These are phyloP conservation scores for Microcaecilia unicolor DNA, from an alignment of 2,797 vertebrate genomes.

Conservation along the genomic window DNA sequence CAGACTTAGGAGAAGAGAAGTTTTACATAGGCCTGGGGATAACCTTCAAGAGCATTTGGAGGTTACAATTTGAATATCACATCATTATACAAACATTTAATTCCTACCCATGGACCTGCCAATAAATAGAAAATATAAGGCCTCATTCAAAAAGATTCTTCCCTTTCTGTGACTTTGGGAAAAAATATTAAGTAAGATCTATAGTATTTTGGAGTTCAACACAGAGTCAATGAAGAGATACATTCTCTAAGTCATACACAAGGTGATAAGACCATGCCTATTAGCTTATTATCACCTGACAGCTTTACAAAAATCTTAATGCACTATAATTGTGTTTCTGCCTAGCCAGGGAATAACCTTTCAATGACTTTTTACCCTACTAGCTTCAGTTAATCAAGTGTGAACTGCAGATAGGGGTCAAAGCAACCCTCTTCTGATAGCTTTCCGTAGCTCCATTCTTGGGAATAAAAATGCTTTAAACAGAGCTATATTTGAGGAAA, in stretches of 20 bases:
- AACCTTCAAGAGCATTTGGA: too few species aligned
- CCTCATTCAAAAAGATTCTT: too few species aligned
- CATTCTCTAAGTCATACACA: constrained; percentile 57
- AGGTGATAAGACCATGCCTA: constrained; percentile 68
- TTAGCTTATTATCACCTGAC: constrained; percentile 75
- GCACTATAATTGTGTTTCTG: constrained; percentile 73
- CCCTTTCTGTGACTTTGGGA: too few species aligned
- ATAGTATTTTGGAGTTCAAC: neutral
- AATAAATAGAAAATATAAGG: too few species aligned
- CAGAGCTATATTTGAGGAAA: constrained; percentile 84
- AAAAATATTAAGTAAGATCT: too few species aligned
- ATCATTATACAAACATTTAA: too few species aligned
- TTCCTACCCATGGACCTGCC: too few species aligned
- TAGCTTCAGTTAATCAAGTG: constrained; percentile 85
- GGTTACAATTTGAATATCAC: too few species aligned
- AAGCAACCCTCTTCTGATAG: constrained; percentile 70
- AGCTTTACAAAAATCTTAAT: constrained; percentile 78
- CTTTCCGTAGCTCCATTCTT: constrained; percentile 68
- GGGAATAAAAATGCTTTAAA: constrained; percentile 83
- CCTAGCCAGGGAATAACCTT: constrained; percentile 72
- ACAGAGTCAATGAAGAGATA: constrained; percentile 19
- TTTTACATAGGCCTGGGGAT: too few species aligned
- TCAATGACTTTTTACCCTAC: constrained; percentile 69
- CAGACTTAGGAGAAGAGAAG: too few species aligned
- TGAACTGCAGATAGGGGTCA: constrained; percentile 86